Evolutionary conservation across 2,113 vertebrate species (phyloP).

Genomic region (Bos javanicus): DNA sequence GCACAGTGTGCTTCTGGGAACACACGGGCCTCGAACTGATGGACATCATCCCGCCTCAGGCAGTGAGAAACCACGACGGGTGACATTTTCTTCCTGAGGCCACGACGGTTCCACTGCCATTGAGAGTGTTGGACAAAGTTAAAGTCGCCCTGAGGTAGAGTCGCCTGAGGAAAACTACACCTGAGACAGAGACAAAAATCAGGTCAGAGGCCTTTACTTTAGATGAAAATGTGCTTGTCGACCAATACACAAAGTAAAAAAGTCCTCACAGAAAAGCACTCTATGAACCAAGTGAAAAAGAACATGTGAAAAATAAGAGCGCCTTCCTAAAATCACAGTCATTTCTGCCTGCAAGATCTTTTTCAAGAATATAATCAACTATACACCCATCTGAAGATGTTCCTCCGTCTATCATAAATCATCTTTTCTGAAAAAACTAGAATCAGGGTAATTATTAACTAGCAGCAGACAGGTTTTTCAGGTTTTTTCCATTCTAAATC

Average conservation of each 20-base stretch:
- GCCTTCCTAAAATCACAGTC: neutral
- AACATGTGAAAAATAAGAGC: neutral
- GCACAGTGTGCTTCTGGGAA: neutral
- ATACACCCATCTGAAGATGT: neutral
- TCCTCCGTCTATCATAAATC: neutral
- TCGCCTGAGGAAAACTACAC: neutral
- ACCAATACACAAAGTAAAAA: neutral
- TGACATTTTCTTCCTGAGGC: neutral
- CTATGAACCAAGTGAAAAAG: neutral
- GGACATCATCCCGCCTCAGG: rapidly evolving
- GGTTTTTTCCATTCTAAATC: neutral
- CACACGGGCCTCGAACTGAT: neutral
- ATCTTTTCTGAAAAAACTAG: neutral
- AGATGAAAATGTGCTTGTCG: neutral
- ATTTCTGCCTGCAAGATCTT: neutral
- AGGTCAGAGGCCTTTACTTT: neutral
- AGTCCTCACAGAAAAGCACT: neutral
- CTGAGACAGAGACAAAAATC: neutral
- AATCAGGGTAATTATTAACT: neutral
- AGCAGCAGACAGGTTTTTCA: neutral
- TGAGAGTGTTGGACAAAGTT: neutral
- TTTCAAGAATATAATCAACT: neutral
- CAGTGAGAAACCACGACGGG: neutral
- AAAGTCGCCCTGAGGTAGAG: neutral
- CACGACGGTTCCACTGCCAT: neutral